Base-by-base conservation (phyloP, 2,113 vertebrate genomes). In the Tupaia tana region DNA sequence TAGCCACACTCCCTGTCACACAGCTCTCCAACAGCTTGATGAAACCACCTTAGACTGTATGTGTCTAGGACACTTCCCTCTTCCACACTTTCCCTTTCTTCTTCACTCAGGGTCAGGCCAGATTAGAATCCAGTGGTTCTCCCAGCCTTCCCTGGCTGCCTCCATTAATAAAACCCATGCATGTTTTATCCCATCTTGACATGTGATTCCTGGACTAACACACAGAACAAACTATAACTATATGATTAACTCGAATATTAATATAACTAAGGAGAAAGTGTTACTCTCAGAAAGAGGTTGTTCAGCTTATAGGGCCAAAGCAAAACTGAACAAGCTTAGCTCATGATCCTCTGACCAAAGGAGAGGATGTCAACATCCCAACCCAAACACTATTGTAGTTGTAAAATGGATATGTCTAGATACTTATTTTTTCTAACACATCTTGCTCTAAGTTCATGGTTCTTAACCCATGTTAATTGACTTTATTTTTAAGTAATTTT, bases 111-210 rank as follows among this genome's bases (percentile, higher is more conserved):
- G 1, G 22, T 74, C n/a, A 31, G 22, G 6, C 19, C 85, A 19
- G 4, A 9, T 18, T 24, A 3, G 7, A 14, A 9, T 43, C 22
- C 43, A 75, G 1, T 4, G 22, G 10, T 12, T 59, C 2, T 13
- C 34, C 29, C 20, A 78, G 11, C 11, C 27, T 69, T 56, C 22
- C 15, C 27, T 61, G 16, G 9, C 25, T n/a, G 59, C 11, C 15
- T 92, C 7, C 29, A 9, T 63, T 81, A 58, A 64, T 75, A 70
- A 91, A 94, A 86, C 74, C 80, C n/a, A 64, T 12, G 29, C 22
- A 24, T 56, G 8, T 87, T 94, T 69, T 19, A 83, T 78, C 20
- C 29, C 63, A n/a, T 90, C 34, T 82, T 78, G 14, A 69, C 25
- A 56, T 25, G n/a, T n/a, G 14, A 89, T 66, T 86, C 29, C 66